phyloP scores from a whole-genome alignment of 2,113 vertebrate genomes.

The Rhabdornis inornatus region DNA sequence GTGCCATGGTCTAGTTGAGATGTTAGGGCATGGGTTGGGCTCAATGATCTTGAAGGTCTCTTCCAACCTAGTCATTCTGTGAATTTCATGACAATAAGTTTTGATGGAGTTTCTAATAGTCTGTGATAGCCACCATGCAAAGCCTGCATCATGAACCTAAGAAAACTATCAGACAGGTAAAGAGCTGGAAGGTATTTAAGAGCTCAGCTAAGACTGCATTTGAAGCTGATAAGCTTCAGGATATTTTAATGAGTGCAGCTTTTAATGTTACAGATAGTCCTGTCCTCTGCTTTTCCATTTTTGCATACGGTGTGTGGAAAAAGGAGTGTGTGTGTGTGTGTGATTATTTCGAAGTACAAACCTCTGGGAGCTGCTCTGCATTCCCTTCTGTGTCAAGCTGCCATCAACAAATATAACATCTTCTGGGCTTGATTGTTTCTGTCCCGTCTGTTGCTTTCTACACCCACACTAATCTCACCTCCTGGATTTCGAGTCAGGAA shows the following conservation, averaged over 20 bases:
- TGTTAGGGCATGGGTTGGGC: no score
- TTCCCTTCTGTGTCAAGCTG: background rate
- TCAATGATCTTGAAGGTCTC: no score
- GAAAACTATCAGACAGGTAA: background rate
- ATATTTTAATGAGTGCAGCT: background rate
- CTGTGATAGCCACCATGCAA: background rate
- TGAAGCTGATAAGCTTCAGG: background rate
- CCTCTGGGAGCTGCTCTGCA: background rate
- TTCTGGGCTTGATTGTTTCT: background rate
- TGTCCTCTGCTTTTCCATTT: background rate
- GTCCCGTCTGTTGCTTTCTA: background rate
- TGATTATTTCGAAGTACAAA: background rate
- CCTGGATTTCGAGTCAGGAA: background rate
- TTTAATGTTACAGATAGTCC: background rate
- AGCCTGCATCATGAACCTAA: background rate
- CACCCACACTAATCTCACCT: background rate
- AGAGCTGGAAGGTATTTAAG: background rate
- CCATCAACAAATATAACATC: background rate
- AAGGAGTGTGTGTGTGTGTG: background rate
- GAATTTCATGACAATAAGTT: background rate
- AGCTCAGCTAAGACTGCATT: background rate
- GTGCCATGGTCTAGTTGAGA: no score
- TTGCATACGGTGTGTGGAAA: background rate
- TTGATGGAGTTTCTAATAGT: background rate
- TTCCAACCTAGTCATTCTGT: no score